A percentile compares a stretch with the other conserved stretches of the same genome.
These are phyloP conservation scores for Euproctis similis DNA, from an alignment of 2,888 invertebrate genomes.

Conservation along the genomic window DNA sequence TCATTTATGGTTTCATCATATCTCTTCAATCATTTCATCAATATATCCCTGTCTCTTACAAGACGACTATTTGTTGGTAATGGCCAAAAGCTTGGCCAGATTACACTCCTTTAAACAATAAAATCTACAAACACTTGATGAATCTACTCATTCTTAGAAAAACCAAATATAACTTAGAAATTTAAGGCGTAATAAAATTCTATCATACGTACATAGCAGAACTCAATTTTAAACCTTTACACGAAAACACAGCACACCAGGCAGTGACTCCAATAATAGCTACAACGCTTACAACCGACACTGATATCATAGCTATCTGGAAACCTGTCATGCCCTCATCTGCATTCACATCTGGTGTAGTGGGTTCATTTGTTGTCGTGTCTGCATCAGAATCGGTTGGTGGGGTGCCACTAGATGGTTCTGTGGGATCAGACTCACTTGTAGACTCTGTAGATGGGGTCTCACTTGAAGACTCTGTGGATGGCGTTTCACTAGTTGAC, in stretches of 20 bases:
- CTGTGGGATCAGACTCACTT: neutral
- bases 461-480: neutral
- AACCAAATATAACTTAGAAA: too few species aligned
- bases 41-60: too few species aligned
- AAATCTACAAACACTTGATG: too few species aligned
- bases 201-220: slow-evolving; percentile 7
- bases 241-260: slow-evolving; percentile 11
- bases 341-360: neutral
- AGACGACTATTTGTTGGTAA: too few species aligned
- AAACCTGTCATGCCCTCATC: slow-evolving; percentile 4
- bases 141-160: too few species aligned
- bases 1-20: too few species aligned
- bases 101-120: too few species aligned
- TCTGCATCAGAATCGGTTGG: too few species aligned
- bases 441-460: neutral
- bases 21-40: too few species aligned
- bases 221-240: slow-evolving; percentile 6
- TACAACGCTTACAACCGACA: slow-evolving; percentile 5
- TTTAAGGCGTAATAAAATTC: too few species aligned
- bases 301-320: slow-evolving; percentile 8
- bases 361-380: neutral
- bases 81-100: too few species aligned
- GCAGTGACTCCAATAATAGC: slow-evolving; percentile 2
- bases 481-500: neutral
- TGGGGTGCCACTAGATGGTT: too few species aligned